Base-by-base conservation (phyloP, 1,140 invertebrate species). In the Cephus cinctus region DNA sequence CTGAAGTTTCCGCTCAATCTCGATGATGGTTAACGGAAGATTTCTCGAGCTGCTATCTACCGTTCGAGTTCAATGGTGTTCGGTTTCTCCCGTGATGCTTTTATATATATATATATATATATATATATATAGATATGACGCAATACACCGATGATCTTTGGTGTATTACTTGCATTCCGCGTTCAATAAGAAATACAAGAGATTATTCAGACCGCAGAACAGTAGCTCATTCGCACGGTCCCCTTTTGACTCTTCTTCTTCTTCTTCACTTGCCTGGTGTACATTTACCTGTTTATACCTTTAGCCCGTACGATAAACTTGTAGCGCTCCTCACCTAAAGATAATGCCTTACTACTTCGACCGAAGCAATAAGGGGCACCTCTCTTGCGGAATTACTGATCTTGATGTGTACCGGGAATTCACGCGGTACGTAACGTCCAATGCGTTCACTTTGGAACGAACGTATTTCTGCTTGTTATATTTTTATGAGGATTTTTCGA, bases 151-250 rank as follows among this genome's bases (percentile, higher is more conserved):
- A n/a, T n/a, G n/a, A n/a, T n/a, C n/a, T n/a, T n/a, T 27, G n/a
- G 25, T n/a, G 25, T 27, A n/a, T 27, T 11, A 21, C 47, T 59
- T 43, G 57, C 64, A 70, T 62, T 67, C 64, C 59, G n/a, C n/a
- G 57, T 68, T 67, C 62, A 51, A 58, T 57, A 54, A 57, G 52
- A 59, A 63, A 61, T 60, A 63, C 42, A 54, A 47, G 46, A 53
- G 39, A 20, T 22, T 52, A 46, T 52, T 47, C 50, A 48, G 59
- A 68, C 67, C 66, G 54, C 66, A 64, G 57, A 67, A 69, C 67
- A 59, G 66, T 68, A 69, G 66, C 66, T 67, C 66, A 69, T 70
- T 70, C 67, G 63, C 66, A 68, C 66, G 64, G 48, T 50, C 52
- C 54, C 55, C 18, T 20, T 14, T 31, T 23, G 38, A 36, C 23